A percentile compares a stretch with the other conserved stretches of the same genome.
phyloP scores from a whole-genome alignment of 2,113 vertebrate genomes.

The Zosterops pallidus region DNA sequence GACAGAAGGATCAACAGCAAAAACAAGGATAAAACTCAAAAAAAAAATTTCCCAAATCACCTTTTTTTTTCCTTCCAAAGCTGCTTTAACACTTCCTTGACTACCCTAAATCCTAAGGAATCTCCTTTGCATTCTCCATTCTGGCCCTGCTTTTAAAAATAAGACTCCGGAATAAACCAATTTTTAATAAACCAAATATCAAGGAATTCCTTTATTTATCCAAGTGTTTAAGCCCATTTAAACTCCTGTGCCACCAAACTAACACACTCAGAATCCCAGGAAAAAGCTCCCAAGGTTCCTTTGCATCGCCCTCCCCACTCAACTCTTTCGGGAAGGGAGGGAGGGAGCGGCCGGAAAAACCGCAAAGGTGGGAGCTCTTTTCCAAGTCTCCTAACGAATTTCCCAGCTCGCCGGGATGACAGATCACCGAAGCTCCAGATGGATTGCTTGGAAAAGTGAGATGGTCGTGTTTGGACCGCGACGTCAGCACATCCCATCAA shows the following conservation, averaged over 20 bases:
- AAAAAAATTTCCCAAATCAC: neutral
- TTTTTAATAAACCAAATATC: neutral
- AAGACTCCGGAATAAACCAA: fast-evolving
- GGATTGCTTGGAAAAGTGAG: conserved; percentile 66
- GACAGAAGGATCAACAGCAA: neutral
- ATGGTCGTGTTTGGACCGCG: conserved; percentile 48
- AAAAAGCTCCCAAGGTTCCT: neutral
- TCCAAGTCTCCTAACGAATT: conserved; percentile 3
- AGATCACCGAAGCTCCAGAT: conserved; percentile 58
- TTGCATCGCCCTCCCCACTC: neutral
- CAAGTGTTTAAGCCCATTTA: neutral
- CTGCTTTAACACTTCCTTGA: neutral
- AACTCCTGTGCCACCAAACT: neutral
- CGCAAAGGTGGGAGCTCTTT: neutral
- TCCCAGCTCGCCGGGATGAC: conserved; percentile 37
- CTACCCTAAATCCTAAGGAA: neutral
- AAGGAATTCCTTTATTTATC: neutral
- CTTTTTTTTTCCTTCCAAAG: neutral
- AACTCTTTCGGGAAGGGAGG: neutral
- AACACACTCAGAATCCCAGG: neutral
- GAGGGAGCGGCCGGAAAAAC: neutral
- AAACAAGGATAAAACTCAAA: neutral
- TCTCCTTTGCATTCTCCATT: neutral
- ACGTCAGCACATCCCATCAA: conserved; percentile 69
- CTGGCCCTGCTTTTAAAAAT: neutral